phyloP scores from a whole-genome alignment of 2,797 vertebrate genomes.

The Pantherophis alleghaniensis region DNA sequence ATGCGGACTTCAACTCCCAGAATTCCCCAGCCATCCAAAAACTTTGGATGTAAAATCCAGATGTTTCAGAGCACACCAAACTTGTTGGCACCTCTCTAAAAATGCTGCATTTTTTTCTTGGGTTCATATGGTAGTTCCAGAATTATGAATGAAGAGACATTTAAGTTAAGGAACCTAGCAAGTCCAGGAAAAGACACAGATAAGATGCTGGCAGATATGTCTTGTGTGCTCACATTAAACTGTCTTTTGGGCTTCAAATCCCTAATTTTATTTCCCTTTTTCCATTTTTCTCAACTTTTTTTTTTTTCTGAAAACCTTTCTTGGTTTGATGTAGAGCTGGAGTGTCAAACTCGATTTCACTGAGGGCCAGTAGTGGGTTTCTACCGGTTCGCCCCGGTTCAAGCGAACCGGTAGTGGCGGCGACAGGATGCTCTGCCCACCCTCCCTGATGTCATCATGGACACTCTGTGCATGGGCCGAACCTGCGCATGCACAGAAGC shows the following conservation, averaged over 20 bases:
- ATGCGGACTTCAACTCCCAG: not conserved
- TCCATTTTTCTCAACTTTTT: not conserved
- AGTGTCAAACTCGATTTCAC: too few relatives aligned
- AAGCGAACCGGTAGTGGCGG: rapidly evolving
- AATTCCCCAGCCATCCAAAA: not conserved
- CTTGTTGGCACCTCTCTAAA: not conserved
- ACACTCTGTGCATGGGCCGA: too few relatives aligned
- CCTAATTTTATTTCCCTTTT: not conserved
- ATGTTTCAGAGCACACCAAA: not conserved
- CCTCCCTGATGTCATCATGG: too few relatives aligned
- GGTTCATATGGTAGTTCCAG: not conserved
- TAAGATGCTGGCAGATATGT: not conserved
- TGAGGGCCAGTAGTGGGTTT: too few relatives aligned
- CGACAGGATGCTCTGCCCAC: too few relatives aligned
- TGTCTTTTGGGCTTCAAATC: not conserved
- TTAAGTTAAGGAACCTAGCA: not conserved
- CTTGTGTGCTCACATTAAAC: not conserved
- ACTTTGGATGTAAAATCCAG: not conserved
- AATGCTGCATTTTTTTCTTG: not conserved
- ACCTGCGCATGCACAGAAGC: too few relatives aligned
- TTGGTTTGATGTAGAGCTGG: not conserved
- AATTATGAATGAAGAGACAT: not conserved
- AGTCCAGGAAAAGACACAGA: not conserved
- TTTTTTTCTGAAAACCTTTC: not conserved
- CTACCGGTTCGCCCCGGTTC: too few relatives aligned